Evolutionary conservation across 2,113 vertebrate genomes (phyloP).

Genomic region (Setophaga petechia): DNA sequence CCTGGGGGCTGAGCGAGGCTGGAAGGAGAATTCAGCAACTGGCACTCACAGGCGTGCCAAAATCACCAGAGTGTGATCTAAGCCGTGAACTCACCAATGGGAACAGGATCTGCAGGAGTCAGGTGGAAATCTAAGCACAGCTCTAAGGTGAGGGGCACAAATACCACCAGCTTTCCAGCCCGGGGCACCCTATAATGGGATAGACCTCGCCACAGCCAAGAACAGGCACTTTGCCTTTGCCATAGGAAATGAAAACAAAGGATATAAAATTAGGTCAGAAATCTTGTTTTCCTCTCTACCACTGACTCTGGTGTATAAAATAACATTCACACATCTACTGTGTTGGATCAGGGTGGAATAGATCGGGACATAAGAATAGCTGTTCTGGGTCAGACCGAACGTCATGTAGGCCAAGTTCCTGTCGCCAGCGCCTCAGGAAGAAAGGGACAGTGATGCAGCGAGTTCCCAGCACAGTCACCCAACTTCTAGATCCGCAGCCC

Average conservation of each 20-base stretch:
- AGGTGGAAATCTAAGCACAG: not conserved
- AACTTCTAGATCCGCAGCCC: not conserved
- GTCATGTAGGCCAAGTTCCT: not conserved
- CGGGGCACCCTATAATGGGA: not conserved
- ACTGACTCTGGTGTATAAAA: not conserved
- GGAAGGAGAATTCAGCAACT: rapidly evolving
- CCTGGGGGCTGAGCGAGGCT: not conserved
- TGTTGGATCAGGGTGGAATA: not conserved
- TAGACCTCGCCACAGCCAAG: not conserved
- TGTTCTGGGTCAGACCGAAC: not conserved
- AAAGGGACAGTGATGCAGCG: not conserved
- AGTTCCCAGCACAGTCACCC: not conserved
- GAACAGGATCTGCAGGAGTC: not conserved
- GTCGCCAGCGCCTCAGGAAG: not conserved
- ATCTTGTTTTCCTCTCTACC: constrained; percentile 6
- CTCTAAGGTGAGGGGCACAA: not conserved
- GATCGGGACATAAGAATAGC: not conserved
- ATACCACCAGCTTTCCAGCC: not conserved
- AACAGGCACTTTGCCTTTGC: not conserved
- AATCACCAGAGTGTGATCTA: not conserved
- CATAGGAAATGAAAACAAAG: constrained; percentile 47
- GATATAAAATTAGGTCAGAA: constrained; percentile 24
- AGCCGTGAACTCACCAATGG: not conserved
- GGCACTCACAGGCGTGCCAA: rapidly evolving
- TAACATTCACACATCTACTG: not conserved